Conservation (phyloP, 2,797 vertebrate genomes). For the Atherinosoma microstoma region DNA sequence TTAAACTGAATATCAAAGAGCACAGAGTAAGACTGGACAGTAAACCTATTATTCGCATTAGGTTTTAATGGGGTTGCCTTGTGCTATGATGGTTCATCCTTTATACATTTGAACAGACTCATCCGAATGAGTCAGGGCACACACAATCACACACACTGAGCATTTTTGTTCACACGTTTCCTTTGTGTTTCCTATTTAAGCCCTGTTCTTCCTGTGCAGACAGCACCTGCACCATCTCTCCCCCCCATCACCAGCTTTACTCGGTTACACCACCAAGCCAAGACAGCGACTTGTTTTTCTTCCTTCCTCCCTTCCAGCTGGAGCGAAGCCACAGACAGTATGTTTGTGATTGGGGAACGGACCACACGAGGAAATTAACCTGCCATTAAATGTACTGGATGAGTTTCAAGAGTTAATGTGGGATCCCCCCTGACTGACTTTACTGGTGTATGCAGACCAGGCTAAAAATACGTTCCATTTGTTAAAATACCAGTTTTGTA, state of each 20-base stretch:
- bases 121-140: slow-evolving; percentile 64
- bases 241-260: slow-evolving; percentile 31
- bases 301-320: slow-evolving; percentile 26
- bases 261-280: slow-evolving; percentile 18
- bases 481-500: neutral
- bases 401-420: slow-evolving; percentile 23
- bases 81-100: slow-evolving; percentile 52
- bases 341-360: slow-evolving; percentile 7
- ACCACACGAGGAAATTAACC: slow-evolving; percentile 40
- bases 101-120: slow-evolving; percentile 47
- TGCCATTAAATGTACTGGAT: slow-evolving; percentile 40
- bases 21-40: neutral
- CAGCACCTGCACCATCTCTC: slow-evolving; percentile 69
- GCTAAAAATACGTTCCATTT: neutral
- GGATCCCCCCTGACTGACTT: slow-evolving; percentile 17
- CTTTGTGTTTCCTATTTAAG: slow-evolving; percentile 60
- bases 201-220: slow-evolving; percentile 67
- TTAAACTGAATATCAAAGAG: slow-evolving; percentile 7
- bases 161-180: slow-evolving; percentile 66
- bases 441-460: slow-evolving; percentile 1
- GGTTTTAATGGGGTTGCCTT: slow-evolving; percentile 15
- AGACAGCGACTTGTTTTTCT: slow-evolving; percentile 46
- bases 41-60: neutral
- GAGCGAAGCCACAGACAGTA: slow-evolving; percentile 14
- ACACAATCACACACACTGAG: slow-evolving; percentile 14